Conservation (phyloP, 2,888 invertebrate species). For the Junonia oenone region DNA sequence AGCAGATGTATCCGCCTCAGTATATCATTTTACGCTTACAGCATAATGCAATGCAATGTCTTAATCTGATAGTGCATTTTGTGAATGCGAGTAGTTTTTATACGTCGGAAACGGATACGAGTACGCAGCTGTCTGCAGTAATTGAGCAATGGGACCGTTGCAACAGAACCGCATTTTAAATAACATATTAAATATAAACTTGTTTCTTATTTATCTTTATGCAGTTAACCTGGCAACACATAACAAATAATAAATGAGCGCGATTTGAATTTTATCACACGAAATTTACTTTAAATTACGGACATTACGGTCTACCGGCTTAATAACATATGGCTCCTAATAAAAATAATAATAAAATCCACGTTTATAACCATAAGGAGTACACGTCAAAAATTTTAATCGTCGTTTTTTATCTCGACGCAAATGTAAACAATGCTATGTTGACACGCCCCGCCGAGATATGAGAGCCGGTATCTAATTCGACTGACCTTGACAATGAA, state of each 20-base stretch:
- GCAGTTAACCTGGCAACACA: background rate
- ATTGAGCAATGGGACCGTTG: conserved; percentile 1
- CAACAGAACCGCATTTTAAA: conserved; percentile 3
- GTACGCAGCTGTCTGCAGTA: conserved; percentile 7
- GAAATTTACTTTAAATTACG: background rate
- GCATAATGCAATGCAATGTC: background rate
- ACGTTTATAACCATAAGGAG: conserved; percentile 26
- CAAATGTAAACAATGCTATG: conserved; percentile 61
- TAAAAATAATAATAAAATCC: conserved; percentile 1
- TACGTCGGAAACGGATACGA: conserved; percentile 8
- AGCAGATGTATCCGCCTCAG: no score
- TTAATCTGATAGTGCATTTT: conserved; percentile 4
- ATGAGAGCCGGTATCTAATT: conserved; percentile 69
- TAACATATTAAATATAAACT: background rate
- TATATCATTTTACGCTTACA: background rate
- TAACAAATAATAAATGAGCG: background rate
- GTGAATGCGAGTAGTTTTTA: conserved; percentile 9
- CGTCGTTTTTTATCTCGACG: conserved; percentile 49
- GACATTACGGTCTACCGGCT: background rate
- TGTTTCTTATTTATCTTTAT: background rate
- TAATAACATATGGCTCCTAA: background rate
- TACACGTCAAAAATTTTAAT: conserved; percentile 33
- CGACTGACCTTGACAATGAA: conserved; percentile 77
- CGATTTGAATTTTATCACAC: background rate
- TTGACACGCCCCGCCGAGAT: conserved; percentile 64